A percentile compares a stretch with the other conserved stretches of the same genome.
These are phyloP conservation scores for Petrosia ficiformis DNA, from an alignment of 37 sponge, comb jelly and placozoan species.

Conservation along the genomic window DNA sequence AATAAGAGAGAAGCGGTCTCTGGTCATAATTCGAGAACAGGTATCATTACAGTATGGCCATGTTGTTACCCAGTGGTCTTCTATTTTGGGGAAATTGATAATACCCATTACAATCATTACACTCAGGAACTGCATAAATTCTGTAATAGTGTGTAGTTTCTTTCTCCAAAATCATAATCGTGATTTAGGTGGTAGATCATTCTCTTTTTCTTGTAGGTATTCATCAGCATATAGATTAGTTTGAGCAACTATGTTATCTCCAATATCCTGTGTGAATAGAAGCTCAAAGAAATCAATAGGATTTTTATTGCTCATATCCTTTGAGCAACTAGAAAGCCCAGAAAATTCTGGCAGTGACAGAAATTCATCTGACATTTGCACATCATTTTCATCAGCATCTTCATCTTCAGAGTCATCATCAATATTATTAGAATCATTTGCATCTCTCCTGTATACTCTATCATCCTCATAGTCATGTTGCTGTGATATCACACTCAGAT, in stretches of 20 bases:
- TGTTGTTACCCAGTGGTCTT: neutral
- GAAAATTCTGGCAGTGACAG: too few relatives aligned
- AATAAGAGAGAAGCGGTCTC: neutral
- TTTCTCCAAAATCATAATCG: constrained; percentile 4
- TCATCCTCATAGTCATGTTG: too few relatives aligned
- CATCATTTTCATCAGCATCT: too few relatives aligned
- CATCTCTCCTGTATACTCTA: too few relatives aligned
- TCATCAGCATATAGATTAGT: constrained; percentile 8
- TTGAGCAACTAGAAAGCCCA: neutral
- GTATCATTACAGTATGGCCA: neutral
- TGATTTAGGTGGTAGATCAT: neutral
- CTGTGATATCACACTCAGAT: too few relatives aligned
- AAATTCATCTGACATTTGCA: too few relatives aligned
- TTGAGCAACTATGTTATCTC: neutral
- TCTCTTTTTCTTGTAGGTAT: neutral
- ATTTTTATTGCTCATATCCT: neutral
- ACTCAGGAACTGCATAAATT: neutral
- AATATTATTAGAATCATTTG: too few relatives aligned
- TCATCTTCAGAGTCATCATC: too few relatives aligned
- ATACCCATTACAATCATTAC: neutral
- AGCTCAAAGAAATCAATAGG: constrained; percentile 4
- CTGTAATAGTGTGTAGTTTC: neutral
- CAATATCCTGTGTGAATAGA: neutral
- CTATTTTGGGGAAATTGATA: neutral
- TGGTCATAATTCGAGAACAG: neutral